Conservation (phyloP, 2,888 invertebrate genomes). For the Sclerodermus sp. region DNA sequence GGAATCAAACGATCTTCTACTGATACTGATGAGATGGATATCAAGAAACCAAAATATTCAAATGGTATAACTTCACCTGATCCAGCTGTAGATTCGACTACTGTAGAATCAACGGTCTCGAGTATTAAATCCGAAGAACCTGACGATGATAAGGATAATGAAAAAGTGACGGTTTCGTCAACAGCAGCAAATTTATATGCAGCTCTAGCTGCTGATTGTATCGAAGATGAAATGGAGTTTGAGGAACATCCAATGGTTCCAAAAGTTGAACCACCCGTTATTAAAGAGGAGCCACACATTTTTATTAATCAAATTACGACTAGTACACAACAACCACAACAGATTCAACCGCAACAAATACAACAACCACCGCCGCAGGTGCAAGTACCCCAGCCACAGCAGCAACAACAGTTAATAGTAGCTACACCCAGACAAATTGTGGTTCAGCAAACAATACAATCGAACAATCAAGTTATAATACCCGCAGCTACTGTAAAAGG, state of each 20-base stretch:
- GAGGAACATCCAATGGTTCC: constrained; percentile 58
- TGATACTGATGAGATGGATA: constrained; percentile 56
- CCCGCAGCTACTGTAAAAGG: constrained; percentile 44
- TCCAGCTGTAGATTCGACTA: constrained; percentile 49
- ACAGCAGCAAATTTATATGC: constrained; percentile 85
- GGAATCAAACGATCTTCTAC: constrained; percentile 55
- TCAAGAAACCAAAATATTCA: constrained; percentile 57
- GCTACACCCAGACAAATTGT: constrained; percentile 61
- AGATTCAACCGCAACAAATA: constrained; percentile 19
- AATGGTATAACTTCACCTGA: constrained; percentile 54
- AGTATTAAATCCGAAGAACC: constrained; percentile 58
- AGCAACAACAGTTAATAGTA: constrained; percentile 47
- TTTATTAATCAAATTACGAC: constrained; percentile 28
- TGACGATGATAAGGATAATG: constrained; percentile 59
- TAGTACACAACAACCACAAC: constrained; percentile 14
- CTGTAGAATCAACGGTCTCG: constrained; percentile 58
- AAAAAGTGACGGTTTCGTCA: constrained; percentile 71
- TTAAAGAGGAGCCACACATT: constrained; percentile 36
- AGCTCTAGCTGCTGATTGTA: constrained; percentile 79
- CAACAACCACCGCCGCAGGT: constrained; percentile 30
- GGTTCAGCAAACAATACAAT: constrained; percentile 53
- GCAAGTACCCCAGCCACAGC: constrained; percentile 49
- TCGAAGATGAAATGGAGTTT: constrained; percentile 70
- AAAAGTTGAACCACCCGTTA: constrained; percentile 27
- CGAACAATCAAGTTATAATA: constrained; percentile 50